Conservation (phyloP, 2,888 invertebrate genomes). For the Bembecia ichneumoniformis region DNA sequence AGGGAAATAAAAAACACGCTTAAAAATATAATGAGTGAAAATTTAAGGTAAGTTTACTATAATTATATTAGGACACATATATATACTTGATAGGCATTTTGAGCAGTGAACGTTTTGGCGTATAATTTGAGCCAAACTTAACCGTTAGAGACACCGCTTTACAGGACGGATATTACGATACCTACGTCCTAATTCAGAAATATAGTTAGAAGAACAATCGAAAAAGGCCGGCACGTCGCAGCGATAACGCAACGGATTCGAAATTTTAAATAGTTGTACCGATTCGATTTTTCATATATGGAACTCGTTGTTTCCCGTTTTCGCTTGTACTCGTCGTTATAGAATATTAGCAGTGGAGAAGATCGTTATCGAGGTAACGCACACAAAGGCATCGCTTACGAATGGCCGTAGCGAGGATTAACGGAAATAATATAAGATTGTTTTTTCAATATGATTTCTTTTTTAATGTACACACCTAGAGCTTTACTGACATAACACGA, state of each 20-base stretch:
- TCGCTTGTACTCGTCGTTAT: slow-evolving; percentile 46
- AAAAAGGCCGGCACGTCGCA: slow-evolving; percentile 61
- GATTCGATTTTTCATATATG: slow-evolving; percentile 64
- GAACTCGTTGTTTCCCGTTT: slow-evolving; percentile 69
- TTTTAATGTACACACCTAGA: no score
- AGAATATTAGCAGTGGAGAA: not conserved
- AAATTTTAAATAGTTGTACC: slow-evolving; percentile 71
- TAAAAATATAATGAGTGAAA: no score
- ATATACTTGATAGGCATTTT: no score
- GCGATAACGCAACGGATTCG: slow-evolving; percentile 71
- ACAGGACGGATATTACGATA: slow-evolving; percentile 22
- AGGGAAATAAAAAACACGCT: no score
- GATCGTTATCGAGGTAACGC: not conserved
- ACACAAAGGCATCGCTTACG: not conserved
- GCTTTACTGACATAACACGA: no score
- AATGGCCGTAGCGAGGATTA: no score
- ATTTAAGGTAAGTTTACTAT: no score
- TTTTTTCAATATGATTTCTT: no score
- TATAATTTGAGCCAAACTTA: not conserved
- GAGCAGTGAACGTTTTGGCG: no score
- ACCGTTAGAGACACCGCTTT: slow-evolving; percentile 9
- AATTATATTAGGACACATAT: no score
- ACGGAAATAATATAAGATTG: no score
- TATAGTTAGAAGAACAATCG: slow-evolving; percentile 52
- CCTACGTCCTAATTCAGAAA: slow-evolving; percentile 25